Base-by-base conservation (phyloP, 1,140 invertebrate genomes). In the Bombus impatiens region DNA sequence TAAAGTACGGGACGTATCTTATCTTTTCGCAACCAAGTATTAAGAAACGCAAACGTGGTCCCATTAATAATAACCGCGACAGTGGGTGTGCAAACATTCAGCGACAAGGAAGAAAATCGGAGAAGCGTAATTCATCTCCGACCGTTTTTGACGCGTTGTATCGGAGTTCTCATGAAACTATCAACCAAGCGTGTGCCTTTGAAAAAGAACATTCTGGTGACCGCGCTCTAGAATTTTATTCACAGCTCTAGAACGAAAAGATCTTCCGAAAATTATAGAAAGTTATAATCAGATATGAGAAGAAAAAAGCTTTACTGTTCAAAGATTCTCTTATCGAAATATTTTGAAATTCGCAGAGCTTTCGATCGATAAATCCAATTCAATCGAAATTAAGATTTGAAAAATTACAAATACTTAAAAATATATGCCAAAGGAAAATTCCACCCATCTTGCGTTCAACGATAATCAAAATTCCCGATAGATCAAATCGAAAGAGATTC, bases 1-100 rank as follows among this genome's bases (percentile, higher is more conserved):
- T 28, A 28, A 62, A n/a, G 62, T n/a, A 62, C 28, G 15, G 2
- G 0, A 15, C 0, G 32, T 18, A 22, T 12, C 28, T 40, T 84
- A 22, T 12, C 28, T 40, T 84, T n/a, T 18, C 76, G 22, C n/a
- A 40, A 32, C 32, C 37, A 8, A 22, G 37, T 2, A 57, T 78
- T 68, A 57, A 84, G 35, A 62, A 15, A 78, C 15, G 72, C 65
- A 22, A 82, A 82, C 82, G 62, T 57, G n/a, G 72, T 25, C 75
- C 37, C 44, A 78, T 28, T 70, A 22, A 53, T 53, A 53, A 53
- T 44, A 53, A 84, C 35, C 35, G 62, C 32, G 47, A 78, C n/a
- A 68, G 65, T 70, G 71, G 12, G 62, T 5, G 72, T 25, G 44
- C 44, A 53, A 6, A 5, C 5, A 18, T 53, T 18, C 62, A 35